Percentiles rank a stretch among this genome's conserved stretches.
Evolutionary conservation across 2,888 invertebrate genomes (phyloP).

Genomic region (Graphium colonna): DNA sequence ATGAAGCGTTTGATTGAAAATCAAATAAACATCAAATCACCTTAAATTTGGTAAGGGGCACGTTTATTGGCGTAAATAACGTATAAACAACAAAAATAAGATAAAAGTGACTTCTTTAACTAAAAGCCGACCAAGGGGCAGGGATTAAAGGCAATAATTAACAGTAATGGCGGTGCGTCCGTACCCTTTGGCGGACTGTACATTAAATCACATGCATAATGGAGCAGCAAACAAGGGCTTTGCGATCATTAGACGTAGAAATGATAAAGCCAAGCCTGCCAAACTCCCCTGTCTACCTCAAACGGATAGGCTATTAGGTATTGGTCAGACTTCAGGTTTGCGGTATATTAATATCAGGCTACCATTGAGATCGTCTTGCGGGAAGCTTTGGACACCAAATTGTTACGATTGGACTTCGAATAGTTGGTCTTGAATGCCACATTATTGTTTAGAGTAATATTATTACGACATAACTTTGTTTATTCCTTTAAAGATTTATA

Average conservation of each 20-base stretch:
- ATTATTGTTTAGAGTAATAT: no score
- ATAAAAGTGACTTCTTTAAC: no score
- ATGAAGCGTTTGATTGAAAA: no score
- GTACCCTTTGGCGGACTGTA: background rate
- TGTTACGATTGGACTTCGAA: background rate
- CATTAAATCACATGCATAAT: slow-evolving; percentile 15
- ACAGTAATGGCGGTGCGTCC: slow-evolving; percentile 1
- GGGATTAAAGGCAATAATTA: background rate
- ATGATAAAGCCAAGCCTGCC: slow-evolving; percentile 18
- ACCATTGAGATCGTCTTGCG: slow-evolving; percentile 1
- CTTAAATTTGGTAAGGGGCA: no score
- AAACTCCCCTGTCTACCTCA: slow-evolving; percentile 13
- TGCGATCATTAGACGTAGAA: slow-evolving; percentile 19
- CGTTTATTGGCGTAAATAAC: no score
- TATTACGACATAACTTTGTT: no score
- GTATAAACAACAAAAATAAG: no score
- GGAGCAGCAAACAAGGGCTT: slow-evolving; percentile 17
- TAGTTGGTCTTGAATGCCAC: background rate
- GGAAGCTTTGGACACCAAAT: background rate
- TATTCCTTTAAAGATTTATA: no score
- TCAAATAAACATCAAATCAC: no score
- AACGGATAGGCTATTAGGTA: slow-evolving; percentile 13
- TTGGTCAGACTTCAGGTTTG: slow-evolving; percentile 11
- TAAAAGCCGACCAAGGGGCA: no score
- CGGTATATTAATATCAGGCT: slow-evolving; percentile 5